A percentile compares a stretch with the other conserved stretches of the same genome.
Conservation (phyloP, 2,888 invertebrate species). For the Corythucha ciliata region DNA sequence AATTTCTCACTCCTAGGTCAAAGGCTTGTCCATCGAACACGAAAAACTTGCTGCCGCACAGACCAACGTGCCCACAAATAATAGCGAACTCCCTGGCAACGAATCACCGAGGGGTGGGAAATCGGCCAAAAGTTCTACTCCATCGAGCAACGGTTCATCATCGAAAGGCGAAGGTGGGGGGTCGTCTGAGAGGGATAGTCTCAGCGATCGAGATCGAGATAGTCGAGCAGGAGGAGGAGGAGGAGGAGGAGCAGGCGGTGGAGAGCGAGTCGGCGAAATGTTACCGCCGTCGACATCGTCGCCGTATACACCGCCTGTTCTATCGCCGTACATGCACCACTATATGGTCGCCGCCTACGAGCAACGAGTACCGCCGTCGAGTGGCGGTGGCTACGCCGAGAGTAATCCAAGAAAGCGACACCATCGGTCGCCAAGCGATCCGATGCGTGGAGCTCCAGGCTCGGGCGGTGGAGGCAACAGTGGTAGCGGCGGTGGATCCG, state of each 20-base stretch:
- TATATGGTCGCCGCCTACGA: slow-evolving; percentile 42
- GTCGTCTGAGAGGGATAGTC: too few species aligned
- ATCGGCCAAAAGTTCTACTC: slow-evolving; percentile 17
- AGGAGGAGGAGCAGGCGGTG: too few species aligned
- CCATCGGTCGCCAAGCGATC: slow-evolving; percentile 48
- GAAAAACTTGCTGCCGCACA: slow-evolving; percentile 54
- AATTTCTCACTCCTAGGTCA: slow-evolving; percentile 47
- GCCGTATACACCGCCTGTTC: slow-evolving; percentile 43
- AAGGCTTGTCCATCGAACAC: slow-evolving; percentile 67
- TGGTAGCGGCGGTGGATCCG: too few species aligned
- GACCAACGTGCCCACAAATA: too few species aligned
- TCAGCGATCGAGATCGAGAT: slow-evolving; percentile 34
- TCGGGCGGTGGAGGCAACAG: slow-evolving; percentile 48
- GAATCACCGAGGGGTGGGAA: slow-evolving; percentile 26
- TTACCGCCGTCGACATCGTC: slow-evolving; percentile 42
- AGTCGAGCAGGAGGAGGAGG: slow-evolving; percentile 39
- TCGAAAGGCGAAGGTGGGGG: slow-evolving; percentile 25
- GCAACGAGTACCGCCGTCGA: slow-evolving; percentile 35
- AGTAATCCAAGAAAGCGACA: slow-evolving; percentile 47
- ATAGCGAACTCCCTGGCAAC: slow-evolving; percentile 25
- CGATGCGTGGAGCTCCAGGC: slow-evolving; percentile 28
- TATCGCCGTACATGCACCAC: slow-evolving; percentile 46
- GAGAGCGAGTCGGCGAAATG: slow-evolving; percentile 33
- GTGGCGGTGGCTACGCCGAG: slow-evolving; percentile 36
- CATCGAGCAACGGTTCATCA: slow-evolving; percentile 23